These are phyloP conservation scores for Drosophila pallidifrons DNA, from an alignment of 1,140 invertebrate species.

Conservation along the genomic window DNA sequence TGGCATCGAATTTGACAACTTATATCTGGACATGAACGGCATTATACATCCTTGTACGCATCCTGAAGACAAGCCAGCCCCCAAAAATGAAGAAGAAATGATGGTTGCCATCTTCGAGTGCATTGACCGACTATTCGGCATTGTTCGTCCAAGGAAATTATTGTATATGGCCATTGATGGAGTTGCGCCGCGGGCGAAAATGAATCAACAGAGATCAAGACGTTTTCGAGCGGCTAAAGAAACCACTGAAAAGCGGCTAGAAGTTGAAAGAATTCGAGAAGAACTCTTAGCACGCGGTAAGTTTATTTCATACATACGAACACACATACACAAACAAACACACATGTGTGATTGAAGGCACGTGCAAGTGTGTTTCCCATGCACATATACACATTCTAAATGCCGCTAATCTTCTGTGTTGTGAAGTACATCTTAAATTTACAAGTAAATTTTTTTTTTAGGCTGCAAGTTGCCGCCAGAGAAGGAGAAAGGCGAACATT, in stretches of 20 bases:
- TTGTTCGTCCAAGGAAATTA: constrained; percentile 97
- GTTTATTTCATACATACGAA: background rate
- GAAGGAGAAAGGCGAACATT: constrained; percentile 96
- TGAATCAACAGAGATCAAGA: constrained; percentile 99
- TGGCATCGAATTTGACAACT: constrained; percentile 98
- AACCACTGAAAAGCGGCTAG: constrained; percentile 94
- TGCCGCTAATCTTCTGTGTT: background rate
- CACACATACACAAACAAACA: background rate
- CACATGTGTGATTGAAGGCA: background rate
- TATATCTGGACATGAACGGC: constrained; percentile 99
- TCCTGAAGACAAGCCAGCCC: constrained; percentile 99
- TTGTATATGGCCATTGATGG: constrained; percentile 99
- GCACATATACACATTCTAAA: background rate
- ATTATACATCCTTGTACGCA: constrained; percentile 99
- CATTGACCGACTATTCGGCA: constrained; percentile 97
- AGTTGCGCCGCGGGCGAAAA: constrained; percentile 98
- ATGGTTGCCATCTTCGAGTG: constrained; percentile 99
- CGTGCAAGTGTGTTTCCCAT: background rate
- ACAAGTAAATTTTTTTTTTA: constrained; percentile 9
- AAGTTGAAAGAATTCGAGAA: constrained; percentile 92
- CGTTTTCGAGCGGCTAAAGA: constrained; percentile 99
- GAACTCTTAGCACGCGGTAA: constrained; percentile 90
- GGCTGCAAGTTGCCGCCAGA: constrained; percentile 92
- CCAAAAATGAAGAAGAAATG: constrained; percentile 99
- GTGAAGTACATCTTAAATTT: background rate